Conservation (phyloP, 1,140 invertebrate genomes). For the Stegodyphus dumicola region DNA sequence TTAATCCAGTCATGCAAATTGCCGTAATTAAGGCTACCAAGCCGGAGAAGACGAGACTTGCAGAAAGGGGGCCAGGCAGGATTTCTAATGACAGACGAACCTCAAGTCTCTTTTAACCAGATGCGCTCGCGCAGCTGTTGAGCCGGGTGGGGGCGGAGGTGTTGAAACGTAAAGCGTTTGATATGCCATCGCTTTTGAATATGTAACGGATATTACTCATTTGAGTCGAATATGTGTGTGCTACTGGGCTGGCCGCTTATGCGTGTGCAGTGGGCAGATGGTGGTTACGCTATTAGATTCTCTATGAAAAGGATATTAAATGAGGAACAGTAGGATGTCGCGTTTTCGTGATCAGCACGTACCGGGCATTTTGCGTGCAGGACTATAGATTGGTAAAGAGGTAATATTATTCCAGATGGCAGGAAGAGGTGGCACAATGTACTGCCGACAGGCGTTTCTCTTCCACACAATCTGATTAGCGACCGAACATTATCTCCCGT, state of each 20-base stretch:
- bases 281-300: not conserved
- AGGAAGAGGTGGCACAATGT: too few relatives aligned
- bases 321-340: not conserved
- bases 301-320: constrained; percentile 37
- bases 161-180: constrained; percentile 55
- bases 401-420: too few relatives aligned
- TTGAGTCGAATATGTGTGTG: not conserved
- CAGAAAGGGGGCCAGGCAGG: constrained; percentile 7
- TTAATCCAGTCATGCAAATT: constrained; percentile 58
- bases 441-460: too few relatives aligned
- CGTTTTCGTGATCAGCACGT: too few relatives aligned
- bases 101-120: constrained; percentile 2
- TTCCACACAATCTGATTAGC: too few relatives aligned
- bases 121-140: constrained; percentile 14
- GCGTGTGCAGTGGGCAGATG: constrained; percentile 22
- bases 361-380: too few relatives aligned
- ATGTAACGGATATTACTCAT: constrained; percentile 60
- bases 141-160: constrained; percentile 14
- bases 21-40: constrained; percentile 46
- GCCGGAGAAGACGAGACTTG: constrained; percentile 11
- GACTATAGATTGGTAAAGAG: too few relatives aligned
- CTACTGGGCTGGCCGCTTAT: not conserved
- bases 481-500: too few relatives aligned
- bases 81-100: constrained; percentile 26
- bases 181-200: constrained; percentile 55